Base-by-base conservation (phyloP, 2,888 invertebrate species). In the Phortica okadai region DNA sequence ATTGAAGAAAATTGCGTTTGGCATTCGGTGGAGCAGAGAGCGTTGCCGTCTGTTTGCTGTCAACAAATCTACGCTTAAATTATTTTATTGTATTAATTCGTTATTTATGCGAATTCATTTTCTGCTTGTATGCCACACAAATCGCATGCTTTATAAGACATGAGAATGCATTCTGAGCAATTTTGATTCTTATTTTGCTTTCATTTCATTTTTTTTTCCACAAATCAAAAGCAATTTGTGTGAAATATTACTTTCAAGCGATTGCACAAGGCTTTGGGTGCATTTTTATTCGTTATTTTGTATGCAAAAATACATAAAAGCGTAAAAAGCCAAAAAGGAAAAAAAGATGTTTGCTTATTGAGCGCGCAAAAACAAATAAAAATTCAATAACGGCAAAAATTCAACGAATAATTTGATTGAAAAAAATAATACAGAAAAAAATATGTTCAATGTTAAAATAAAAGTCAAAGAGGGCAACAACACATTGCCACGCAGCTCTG, bases 401-500 rank as follows among this genome's bases (percentile, higher is more conserved):
- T 42, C 42, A 62, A 75, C 10, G 16, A 21, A 54, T 21, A 14
- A 69, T 11, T 8, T 50, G 14, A 50, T 50, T 8, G 2, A 50
- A 75, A 41, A 54, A n/a, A 4, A 73, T n/a, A 21, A 45, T 8
- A 67, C 0, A 64, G 6, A 21, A 5, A 62, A 45, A 44, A 80
- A 82, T 78, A 92, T 92, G 92, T 92, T 92, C 83, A 92, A 90
- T 88, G 89, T 92, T 74, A 92, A 92, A 88, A 87, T 92, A 79
- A 92, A 92, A 92, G 91, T 92, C 77, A 92, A 91, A 82, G 92
- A 92, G 81, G 92, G 90, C 78, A 89, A 88, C 82, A 91, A 91
- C 74, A 90, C 91, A 25, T 83, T 91, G 81, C 91, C 92, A 59
- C 90, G 91, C 59, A 88, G 85, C 76, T 83, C 82, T 66, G 89